Base-by-base conservation (phyloP, 2,113 vertebrate species). In the Ciconia stormi region DNA sequence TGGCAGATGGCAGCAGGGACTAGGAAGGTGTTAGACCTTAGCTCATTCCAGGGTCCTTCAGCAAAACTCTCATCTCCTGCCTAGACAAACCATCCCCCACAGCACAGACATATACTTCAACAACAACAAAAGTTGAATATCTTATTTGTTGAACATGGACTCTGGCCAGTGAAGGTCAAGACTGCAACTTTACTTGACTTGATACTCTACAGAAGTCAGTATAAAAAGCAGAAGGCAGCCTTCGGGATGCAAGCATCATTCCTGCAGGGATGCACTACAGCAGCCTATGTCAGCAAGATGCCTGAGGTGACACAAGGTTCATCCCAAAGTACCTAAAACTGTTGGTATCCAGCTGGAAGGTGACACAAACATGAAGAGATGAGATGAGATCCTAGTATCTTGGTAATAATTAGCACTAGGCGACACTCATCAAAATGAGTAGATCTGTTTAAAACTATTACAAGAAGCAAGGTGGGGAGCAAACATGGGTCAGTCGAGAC, bases 251-350 rank as follows among this genome's bases (percentile, higher is more conserved):
- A 74, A 79, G 56, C 22, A 62, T 36, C 7, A 12, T 30, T 76
- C 55, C 46, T 50, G 63, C 1, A 1, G 36, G 27, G 14, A 32
- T 27, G 21, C 0, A 1, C 34, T 44, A 27, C 13, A 0, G 0
- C 32, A 22, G 20, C 8, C 32, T 70, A 19, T 9, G 55, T 20
- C 61, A 56, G 38, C 32, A 44, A 55, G 55, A 38, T 22, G 19
- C 61, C 62, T 46, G 62, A 55, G 32, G 62, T 44, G 32, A 55
- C 6, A 2, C 42, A 72, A 87, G 6, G 29, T n/a, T 61, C 17
- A 52, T 19, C 11, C 6, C 7, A 4, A 82, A 73, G 17, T 17
- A 66, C 20, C 19, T 47, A 50, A 66, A 5, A 81, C 23, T 55
- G 58, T 20, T 76, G 38, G n/a, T 88, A 85, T 29, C 23, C 47